A percentile compares a stretch with the other conserved stretches of the same genome.
These are phyloP conservation scores for Trichoplusia ni DNA, from an alignment of 1,140 invertebrate species.

Conservation along the genomic window DNA sequence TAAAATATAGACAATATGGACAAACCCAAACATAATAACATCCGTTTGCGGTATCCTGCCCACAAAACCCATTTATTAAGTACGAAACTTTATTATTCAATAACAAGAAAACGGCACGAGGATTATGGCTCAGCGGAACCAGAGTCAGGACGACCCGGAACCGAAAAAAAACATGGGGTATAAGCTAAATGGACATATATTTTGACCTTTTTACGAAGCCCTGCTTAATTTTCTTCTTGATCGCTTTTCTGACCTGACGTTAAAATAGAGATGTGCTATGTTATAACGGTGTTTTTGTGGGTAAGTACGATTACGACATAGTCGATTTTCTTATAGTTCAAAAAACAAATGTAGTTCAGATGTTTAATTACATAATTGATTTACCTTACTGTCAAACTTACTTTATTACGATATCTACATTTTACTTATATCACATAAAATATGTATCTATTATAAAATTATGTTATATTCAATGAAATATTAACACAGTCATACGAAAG, in stretches of 20 bases:
- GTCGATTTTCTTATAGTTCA: constrained; percentile 85
- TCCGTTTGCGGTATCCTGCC: neutral
- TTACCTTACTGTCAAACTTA: too few relatives aligned
- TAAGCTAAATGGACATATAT: constrained; percentile 12
- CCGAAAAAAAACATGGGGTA: neutral
- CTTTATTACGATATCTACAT: too few relatives aligned
- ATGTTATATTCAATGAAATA: too few relatives aligned
- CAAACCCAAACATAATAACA: too few relatives aligned
- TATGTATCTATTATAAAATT: too few relatives aligned
- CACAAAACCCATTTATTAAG: neutral
- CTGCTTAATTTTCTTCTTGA: constrained; percentile 81
- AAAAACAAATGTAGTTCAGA: too few relatives aligned
- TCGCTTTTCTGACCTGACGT: constrained; percentile 92
- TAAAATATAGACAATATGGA: neutral
- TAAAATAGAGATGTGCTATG: constrained; percentile 91
- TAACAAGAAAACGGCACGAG: constrained; percentile 6
- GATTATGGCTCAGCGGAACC: neutral
- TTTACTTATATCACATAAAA: too few relatives aligned
- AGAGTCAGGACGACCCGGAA: constrained; percentile 1
- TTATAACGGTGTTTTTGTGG: constrained; percentile 94
- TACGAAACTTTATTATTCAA: constrained; percentile 11
- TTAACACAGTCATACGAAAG: too few relatives aligned
- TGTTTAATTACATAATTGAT: too few relatives aligned
- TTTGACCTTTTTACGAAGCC: constrained; percentile 83
- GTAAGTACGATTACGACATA: constrained; percentile 93